phyloP scores from a whole-genome alignment of 1,140 invertebrate species.

The Drosophila trapezifrons region DNA sequence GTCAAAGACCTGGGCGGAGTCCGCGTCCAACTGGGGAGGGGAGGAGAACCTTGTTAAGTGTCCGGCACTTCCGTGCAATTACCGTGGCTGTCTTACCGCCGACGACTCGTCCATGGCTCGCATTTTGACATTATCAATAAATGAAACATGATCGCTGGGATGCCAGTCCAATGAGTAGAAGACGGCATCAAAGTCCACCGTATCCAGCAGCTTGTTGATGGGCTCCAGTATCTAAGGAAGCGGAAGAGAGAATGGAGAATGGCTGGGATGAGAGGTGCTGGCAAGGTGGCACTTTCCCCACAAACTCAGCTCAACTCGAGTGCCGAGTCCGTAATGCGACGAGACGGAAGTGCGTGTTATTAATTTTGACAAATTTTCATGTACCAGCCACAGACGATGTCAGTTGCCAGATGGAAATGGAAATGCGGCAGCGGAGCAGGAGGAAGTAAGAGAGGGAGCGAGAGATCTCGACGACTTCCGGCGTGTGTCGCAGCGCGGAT shows the following conservation, averaged over 20 bases:
- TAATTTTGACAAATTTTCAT: conserved; percentile 84
- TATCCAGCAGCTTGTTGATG: conserved; percentile 95
- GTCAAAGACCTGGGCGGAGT: conserved; percentile 93
- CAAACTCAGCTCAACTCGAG: conserved; percentile 28
- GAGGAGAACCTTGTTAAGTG: conserved; percentile 4
- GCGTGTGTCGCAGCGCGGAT: conserved; percentile 78
- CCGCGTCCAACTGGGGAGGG: conserved; percentile 85
- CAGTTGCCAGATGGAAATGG: conserved; percentile 54
- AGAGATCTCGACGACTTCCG: conserved; percentile 71
- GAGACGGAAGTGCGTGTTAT: conserved; percentile 79
- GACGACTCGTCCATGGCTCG: conserved; percentile 89
- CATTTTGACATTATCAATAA: conserved; percentile 94
- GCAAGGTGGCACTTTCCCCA: conserved; percentile 24
- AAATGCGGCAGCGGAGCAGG: conserved; percentile 20
- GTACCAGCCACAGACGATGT: conserved; percentile 49
- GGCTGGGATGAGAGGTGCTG: not conserved
- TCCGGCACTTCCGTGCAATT: conserved; percentile 42
- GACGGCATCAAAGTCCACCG: conserved; percentile 94
- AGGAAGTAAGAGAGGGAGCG: conserved; percentile 4
- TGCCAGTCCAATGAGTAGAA: conserved; percentile 99
- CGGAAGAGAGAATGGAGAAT: not conserved
- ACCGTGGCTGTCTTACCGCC: conserved; percentile 84
- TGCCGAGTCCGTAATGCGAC: conserved; percentile 69
- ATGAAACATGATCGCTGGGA: conserved; percentile 97
- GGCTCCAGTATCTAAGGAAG: conserved; percentile 91